Evolutionary conservation across 2,888 invertebrate genomes (phyloP).

Genomic region (Drosophila maculinotata): DNA sequence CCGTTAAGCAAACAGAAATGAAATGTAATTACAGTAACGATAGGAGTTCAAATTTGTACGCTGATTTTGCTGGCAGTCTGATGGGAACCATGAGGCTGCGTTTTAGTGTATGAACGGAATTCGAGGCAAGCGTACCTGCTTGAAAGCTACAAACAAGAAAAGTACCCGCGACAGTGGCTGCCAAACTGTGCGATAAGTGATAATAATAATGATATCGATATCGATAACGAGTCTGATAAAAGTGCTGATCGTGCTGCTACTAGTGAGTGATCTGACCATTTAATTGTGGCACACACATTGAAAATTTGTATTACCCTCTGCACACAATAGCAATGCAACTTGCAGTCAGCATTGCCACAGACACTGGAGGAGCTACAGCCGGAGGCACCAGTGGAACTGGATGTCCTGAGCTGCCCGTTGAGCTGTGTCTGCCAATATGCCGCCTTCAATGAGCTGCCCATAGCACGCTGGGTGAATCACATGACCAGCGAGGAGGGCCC

Average conservation of each 20-base stretch:
- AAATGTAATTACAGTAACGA: slow-evolving; percentile 30
- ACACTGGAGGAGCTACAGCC: slow-evolving; percentile 15
- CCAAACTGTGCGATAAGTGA: slow-evolving; percentile 28
- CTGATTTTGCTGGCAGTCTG: slow-evolving; percentile 41
- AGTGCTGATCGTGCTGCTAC: slow-evolving; percentile 40
- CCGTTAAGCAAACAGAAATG: slow-evolving; percentile 31
- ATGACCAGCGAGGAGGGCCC: slow-evolving; percentile 81
- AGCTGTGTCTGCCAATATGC: slow-evolving; percentile 87
- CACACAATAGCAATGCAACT: slow-evolving; percentile 30
- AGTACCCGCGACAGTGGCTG: slow-evolving; percentile 16
- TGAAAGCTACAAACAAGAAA: slow-evolving; percentile 12
- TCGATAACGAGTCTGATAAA: slow-evolving; percentile 24
- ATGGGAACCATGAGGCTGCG: slow-evolving; percentile 32
- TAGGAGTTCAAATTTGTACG: slow-evolving; percentile 37
- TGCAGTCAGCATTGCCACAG: slow-evolving; percentile 31
- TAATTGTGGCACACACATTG: not conserved
- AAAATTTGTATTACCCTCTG: not conserved
- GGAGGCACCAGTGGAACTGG: slow-evolving; percentile 57
- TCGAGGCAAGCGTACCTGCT: slow-evolving; percentile 41
- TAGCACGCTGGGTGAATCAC: slow-evolving; percentile 86
- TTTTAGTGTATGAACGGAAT: slow-evolving; percentile 58
- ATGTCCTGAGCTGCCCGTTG: slow-evolving; percentile 85
- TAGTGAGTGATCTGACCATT: slow-evolving; percentile 37
- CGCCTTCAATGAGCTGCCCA: slow-evolving; percentile 86
- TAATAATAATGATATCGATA: slow-evolving; percentile 16